phyloP scores from a whole-genome alignment of 2,888 invertebrate genomes.

The Eristalinus sepulchralis region DNA sequence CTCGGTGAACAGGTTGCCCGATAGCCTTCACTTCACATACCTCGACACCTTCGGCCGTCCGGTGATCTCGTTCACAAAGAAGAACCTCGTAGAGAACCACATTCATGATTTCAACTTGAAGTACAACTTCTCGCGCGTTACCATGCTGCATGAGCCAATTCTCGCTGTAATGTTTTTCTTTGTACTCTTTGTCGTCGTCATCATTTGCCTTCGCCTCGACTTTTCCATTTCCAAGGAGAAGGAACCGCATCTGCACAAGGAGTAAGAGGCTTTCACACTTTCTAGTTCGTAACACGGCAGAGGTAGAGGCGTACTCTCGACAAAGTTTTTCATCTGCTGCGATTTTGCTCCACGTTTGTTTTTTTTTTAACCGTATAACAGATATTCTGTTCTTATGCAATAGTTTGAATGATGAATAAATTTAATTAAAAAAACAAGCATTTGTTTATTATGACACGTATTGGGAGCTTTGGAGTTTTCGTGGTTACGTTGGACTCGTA shows the following conservation, averaged over 20 bases:
- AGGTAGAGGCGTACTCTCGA: neutral
- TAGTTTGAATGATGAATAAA: neutral
- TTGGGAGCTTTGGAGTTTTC: too few relatives aligned
- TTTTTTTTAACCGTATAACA: neutral
- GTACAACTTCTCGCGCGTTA: constrained; percentile 92
- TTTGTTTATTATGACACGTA: too few relatives aligned
- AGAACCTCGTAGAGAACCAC: constrained; percentile 96
- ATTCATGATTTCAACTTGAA: constrained; percentile 96
- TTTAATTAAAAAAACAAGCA: neutral
- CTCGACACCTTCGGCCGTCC: constrained; percentile 96
- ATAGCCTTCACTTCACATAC: constrained; percentile 93
- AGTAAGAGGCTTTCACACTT: constrained; percentile 74
- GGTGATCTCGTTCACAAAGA: constrained; percentile 90
- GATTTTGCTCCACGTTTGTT: neutral
- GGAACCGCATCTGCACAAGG: constrained; percentile 81
- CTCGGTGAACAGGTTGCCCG: constrained; percentile 87
- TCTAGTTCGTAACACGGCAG: constrained; percentile 18
- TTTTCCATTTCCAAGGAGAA: constrained; percentile 93
- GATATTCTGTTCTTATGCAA: neutral
- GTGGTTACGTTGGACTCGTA: too few relatives aligned
- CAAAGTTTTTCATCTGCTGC: neutral
- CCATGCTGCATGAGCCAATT: constrained; percentile 96
- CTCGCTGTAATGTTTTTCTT: constrained; percentile 94
- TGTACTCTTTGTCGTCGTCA: constrained; percentile 93
- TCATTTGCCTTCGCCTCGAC: constrained; percentile 96